Percentiles rank a stretch among this genome's conserved stretches.
Evolutionary conservation across 2,797 vertebrate genomes (phyloP).

Genomic region (Arctocebus calabarensis): DNA sequence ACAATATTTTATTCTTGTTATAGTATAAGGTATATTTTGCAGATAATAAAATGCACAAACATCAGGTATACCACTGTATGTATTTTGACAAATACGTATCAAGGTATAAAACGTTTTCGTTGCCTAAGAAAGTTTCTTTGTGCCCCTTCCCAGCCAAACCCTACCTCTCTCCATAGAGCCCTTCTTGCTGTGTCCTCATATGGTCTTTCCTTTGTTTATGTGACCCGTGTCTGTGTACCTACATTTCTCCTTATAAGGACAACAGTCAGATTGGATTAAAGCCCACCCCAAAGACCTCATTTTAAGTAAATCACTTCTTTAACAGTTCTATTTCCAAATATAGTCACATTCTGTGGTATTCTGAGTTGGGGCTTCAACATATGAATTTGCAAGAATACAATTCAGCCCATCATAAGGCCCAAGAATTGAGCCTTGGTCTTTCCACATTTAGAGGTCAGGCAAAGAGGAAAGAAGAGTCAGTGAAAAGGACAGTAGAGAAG

Average conservation of each 20-base stretch:
- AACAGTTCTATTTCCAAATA: not conserved
- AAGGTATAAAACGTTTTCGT: too few relatives aligned
- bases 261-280: not conserved
- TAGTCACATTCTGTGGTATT: not conserved
- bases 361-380: not conserved
- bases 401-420: not conserved
- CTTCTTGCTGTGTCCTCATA: not conserved
- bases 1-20: too few relatives aligned
- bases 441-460: constrained; percentile 16
- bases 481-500: not conserved
- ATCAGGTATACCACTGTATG: too few relatives aligned
- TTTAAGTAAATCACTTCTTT: not conserved
- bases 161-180: too few relatives aligned
- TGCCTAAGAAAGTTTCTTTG: too few relatives aligned
- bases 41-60: too few relatives aligned
- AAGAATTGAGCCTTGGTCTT: not conserved
- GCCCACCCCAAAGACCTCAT: not conserved
- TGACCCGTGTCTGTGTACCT: not conserved
- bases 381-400: not conserved
- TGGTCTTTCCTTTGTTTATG: not conserved
- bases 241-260: not conserved
- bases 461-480: not conserved
- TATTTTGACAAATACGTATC: too few relatives aligned
- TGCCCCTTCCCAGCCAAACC: too few relatives aligned
- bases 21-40: too few relatives aligned